These are phyloP conservation scores for Oryzias sinensis DNA, from an alignment of 2,797 vertebrate species.

Conservation along the genomic window DNA sequence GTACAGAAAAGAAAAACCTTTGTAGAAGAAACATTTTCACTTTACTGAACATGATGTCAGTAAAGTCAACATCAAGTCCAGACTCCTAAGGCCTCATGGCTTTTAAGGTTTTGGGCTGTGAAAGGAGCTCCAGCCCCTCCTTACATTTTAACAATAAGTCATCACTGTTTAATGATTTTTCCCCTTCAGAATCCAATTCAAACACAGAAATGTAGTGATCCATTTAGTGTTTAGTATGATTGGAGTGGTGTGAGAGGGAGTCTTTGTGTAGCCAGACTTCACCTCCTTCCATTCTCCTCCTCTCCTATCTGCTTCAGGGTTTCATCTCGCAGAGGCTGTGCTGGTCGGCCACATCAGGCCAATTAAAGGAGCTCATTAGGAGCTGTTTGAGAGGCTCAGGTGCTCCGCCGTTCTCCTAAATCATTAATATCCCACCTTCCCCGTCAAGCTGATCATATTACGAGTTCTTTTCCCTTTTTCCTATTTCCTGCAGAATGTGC, in stretches of 20 bases:
- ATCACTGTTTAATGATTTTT: constrained; percentile 35
- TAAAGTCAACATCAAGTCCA: too few species aligned
- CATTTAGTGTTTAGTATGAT: constrained; percentile 55
- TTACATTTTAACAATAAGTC: constrained; percentile 26
- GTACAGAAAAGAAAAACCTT: too few species aligned
- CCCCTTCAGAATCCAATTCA: constrained; percentile 45
- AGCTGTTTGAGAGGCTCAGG: constrained; percentile 35
- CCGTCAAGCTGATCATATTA: constrained; percentile 43
- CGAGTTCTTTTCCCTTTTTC: constrained; percentile 10
- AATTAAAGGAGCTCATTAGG: constrained; percentile 59
- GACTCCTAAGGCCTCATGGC: too few species aligned
- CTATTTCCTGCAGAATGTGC: constrained; percentile 1
- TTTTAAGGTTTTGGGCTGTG: too few species aligned
- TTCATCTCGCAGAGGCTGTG: constrained; percentile 37
- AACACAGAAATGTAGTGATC: constrained; percentile 55
- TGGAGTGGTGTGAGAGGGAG: constrained; percentile 39
- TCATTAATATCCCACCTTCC: constrained; percentile 31
- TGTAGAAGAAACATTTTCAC: too few species aligned
- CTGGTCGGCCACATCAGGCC: constrained; percentile 61
- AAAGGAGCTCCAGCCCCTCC: neutral
- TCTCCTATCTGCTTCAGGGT: constrained; percentile 40
- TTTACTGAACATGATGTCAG: neutral
- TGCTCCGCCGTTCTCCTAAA: constrained; percentile 45
- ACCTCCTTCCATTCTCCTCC: constrained; percentile 20
- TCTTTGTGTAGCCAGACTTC: constrained; percentile 45